These are phyloP conservation scores for Ophion obscuratus DNA, from an alignment of 2,888 invertebrate species.

Conservation along the genomic window DNA sequence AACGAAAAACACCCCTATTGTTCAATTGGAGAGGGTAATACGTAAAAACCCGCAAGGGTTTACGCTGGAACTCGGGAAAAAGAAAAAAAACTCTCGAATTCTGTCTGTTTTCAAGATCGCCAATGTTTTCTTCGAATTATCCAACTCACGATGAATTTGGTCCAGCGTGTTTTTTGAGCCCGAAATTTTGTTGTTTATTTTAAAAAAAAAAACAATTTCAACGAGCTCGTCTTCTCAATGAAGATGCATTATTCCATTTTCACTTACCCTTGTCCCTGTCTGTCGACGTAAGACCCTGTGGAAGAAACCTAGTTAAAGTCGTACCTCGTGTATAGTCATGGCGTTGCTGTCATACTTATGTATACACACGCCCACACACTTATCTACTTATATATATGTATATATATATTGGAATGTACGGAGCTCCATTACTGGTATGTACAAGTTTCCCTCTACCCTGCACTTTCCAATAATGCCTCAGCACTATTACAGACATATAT, in stretches of 20 bases:
- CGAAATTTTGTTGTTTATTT: background rate
- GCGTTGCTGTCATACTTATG: background rate
- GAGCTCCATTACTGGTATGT: slow-evolving; percentile 57
- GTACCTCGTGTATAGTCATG: slow-evolving; percentile 7
- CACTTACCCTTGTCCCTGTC: background rate
- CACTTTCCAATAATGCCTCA: slow-evolving; percentile 54
- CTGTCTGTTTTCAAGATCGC: no score
- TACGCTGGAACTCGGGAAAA: no score
- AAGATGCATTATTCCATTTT: slow-evolving; percentile 52
- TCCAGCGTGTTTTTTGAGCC: no score
- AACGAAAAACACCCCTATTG: no score
- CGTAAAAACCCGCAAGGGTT: no score
- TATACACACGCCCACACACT: slow-evolving; percentile 3
- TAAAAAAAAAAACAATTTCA: background rate
- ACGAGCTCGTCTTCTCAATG: background rate
- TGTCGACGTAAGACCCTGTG: background rate
- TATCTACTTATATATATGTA: slow-evolving; percentile 20
- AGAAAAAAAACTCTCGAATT: no score
- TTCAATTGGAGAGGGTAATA: no score
- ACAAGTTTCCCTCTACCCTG: slow-evolving; percentile 12
- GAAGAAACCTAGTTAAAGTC: slow-evolving; percentile 59
- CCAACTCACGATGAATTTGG: no score
- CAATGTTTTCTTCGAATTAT: no score
- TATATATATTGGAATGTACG: slow-evolving; percentile 12
- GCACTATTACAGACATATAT: slow-evolving; percentile 19